phyloP scores from a whole-genome alignment of 2,113 vertebrate species.

The Murina feae region DNA sequence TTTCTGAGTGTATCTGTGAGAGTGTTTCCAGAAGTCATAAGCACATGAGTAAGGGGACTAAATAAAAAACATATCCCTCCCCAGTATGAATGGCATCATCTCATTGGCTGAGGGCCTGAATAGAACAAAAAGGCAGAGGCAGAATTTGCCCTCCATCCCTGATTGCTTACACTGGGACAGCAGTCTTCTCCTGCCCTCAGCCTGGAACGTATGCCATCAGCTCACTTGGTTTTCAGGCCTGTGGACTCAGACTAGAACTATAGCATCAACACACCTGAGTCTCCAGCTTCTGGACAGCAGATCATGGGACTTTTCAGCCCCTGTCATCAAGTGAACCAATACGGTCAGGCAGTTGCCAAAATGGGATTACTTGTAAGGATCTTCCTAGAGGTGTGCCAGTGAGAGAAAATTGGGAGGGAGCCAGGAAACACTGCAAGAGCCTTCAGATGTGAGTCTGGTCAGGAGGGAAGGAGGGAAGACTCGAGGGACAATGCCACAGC shows the following conservation, averaged over 20 bases:
- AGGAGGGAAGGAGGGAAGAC: neutral
- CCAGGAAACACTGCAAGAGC: neutral
- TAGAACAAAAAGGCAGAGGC: neutral
- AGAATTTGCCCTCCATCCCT: neutral
- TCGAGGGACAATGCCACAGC: neutral
- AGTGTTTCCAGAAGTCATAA: neutral
- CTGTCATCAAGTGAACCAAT: neutral
- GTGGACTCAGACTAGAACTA: neutral
- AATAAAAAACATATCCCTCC: neutral
- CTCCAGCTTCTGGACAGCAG: neutral
- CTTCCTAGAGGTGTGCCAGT: neutral
- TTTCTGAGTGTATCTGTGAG: neutral
- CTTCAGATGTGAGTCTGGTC: neutral
- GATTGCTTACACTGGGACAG: neutral
- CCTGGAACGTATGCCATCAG: neutral
- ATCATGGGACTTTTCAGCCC: neutral
- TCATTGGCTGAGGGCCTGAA: neutral
- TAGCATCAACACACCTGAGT: neutral
- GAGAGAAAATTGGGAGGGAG: neutral
- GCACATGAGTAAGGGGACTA: neutral
- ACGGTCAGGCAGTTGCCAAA: neutral
- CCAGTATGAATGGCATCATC: neutral
- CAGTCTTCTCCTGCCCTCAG: neutral
- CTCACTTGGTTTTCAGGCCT: neutral
- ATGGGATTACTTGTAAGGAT: neutral